Evolutionary conservation across 2,113 vertebrate species (phyloP).

Genomic region (Tinamus guttatus): DNA sequence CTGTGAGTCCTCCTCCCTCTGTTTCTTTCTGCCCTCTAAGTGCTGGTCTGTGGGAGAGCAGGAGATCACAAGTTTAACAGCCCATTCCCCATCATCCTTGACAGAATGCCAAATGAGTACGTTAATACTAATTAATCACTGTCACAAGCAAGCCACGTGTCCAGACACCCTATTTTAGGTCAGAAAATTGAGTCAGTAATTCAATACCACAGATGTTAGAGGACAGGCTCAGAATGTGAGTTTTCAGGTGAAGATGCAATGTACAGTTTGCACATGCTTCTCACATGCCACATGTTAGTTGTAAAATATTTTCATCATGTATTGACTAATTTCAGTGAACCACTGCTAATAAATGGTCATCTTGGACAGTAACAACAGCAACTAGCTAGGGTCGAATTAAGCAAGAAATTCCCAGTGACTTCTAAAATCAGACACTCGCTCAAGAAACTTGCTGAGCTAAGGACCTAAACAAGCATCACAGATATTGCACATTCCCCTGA

Average conservation of each 20-base stretch:
- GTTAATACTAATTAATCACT: slow-evolving; percentile 53
- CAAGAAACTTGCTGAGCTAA: background rate
- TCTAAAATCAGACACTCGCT: background rate
- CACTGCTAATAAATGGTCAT: background rate
- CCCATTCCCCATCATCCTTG: background rate
- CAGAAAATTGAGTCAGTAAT: slow-evolving; percentile 19
- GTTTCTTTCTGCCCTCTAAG: background rate
- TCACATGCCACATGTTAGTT: background rate
- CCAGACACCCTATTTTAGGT: slow-evolving; percentile 7
- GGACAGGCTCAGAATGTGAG: background rate
- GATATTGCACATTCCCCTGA: background rate
- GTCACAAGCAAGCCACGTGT: background rate
- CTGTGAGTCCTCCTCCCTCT: background rate
- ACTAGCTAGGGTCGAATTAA: background rate
- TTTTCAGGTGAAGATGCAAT: background rate
- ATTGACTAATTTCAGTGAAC: background rate
- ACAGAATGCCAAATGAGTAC: background rate
- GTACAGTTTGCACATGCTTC: background rate
- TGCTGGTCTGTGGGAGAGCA: background rate
- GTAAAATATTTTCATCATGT: background rate
- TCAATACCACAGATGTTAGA: background rate
- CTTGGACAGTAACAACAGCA: background rate
- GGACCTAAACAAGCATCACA: background rate
- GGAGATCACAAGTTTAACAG: slow-evolving; percentile 17
- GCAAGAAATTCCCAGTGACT: background rate